Evolutionary conservation across 1,140 invertebrate species (phyloP).

Genomic region (Tetramorium simillimum): DNA sequence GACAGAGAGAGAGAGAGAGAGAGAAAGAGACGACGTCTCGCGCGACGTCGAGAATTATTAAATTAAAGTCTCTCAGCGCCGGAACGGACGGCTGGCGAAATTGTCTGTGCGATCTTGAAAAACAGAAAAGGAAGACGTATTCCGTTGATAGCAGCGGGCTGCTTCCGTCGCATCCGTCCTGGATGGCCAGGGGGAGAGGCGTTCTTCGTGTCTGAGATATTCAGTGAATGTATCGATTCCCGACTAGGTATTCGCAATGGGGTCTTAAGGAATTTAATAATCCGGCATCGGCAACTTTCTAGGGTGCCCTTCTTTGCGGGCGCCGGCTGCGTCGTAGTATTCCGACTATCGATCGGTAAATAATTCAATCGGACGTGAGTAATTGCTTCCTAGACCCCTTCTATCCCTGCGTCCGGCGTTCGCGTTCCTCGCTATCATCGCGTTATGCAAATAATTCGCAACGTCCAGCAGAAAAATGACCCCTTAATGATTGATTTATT

Average conservation of each 20-base stretch:
- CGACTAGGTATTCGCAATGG: slow-evolving; percentile 83
- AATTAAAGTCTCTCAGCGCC: slow-evolving; percentile 15
- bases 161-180: slow-evolving; percentile 50
- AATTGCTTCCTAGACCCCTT: slow-evolving; percentile 61
- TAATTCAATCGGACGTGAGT: slow-evolving; percentile 76
- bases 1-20: neutral
- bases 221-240: slow-evolving; percentile 85
- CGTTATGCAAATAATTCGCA: slow-evolving; percentile 33
- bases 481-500: slow-evolving; percentile 24
- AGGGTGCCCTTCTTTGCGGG: slow-evolving; percentile 70
- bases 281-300: slow-evolving; percentile 83
- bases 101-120: neutral
- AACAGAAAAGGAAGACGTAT: slow-evolving; percentile 15
- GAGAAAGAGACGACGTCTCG: neutral
- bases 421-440: neutral
- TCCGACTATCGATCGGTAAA: slow-evolving; percentile 76
- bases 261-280: slow-evolving; percentile 85
- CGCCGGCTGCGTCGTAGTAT: slow-evolving; percentile 49
- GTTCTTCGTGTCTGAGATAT: slow-evolving; percentile 82
- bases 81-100: neutral
- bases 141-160: slow-evolving; percentile 27
- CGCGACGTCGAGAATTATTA: slow-evolving; percentile 29
- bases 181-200: slow-evolving; percentile 58
- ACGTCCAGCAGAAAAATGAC: slow-evolving; percentile 42
- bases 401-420: neutral